These are phyloP conservation scores for Theristicus caerulescens DNA, from an alignment of 2,113 vertebrate species.

Conservation along the genomic window DNA sequence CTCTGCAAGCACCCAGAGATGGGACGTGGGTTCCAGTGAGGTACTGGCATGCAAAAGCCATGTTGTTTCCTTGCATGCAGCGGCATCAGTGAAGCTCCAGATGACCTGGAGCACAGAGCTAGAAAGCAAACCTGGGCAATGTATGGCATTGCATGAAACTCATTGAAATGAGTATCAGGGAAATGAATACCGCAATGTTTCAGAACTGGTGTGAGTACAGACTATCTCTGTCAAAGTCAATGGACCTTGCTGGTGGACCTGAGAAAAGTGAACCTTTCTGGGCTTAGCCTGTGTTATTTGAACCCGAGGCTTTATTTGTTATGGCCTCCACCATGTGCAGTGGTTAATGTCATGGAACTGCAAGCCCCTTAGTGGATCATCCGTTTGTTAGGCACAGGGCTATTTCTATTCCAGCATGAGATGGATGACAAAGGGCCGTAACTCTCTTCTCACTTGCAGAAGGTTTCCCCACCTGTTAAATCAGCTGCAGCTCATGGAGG, in stretches of 20 bases:
- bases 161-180: accelerated
- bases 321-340: accelerated
- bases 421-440: not conserved
- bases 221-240: not conserved
- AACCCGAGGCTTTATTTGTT: not conserved
- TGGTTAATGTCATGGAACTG: not conserved
- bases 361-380: not conserved
- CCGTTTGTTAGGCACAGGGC: accelerated
- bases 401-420: not conserved
- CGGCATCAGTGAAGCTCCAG: not conserved
- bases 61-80: not conserved
- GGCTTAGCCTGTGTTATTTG: not conserved
- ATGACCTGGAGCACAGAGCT: not conserved
- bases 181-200: accelerated
- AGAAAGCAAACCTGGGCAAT: not conserved
- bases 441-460: not conserved
- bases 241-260: too few relatives aligned
- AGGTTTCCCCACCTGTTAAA: not conserved
- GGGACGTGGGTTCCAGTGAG: not conserved
- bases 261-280: not conserved
- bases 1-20: not conserved
- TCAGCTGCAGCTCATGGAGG: not conserved
- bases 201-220: not conserved
- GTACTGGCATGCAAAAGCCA: not conserved
- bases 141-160: not conserved